Base-by-base conservation (phyloP, 37 sponge, comb jelly and placozoan species). In the Halichondria panicea region DNA sequence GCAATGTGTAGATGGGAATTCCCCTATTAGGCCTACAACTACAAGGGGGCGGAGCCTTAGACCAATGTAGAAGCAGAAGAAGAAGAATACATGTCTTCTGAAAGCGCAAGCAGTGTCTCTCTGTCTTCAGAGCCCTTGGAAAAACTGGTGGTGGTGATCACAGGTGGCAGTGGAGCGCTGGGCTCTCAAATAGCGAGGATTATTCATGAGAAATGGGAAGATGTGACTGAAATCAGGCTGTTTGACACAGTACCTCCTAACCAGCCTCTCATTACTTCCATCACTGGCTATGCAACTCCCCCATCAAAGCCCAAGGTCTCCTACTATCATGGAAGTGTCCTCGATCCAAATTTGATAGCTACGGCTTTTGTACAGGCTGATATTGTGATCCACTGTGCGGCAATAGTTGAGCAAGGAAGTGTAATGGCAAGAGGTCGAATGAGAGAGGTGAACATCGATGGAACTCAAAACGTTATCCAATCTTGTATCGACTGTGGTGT, bases 401-500 rank as follows among this genome's bases (percentile, higher is more conserved):
- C 72, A 9, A 19, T 77, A 19, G 66, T 77, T 15, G 85, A 85
- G 45, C 71, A 52, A 15, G 85, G 78, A 3, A 71, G 78, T 38
- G 56, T 74, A 25, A 2, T 72, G 13, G 32, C 69, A 35, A 63
- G 78, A 42, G 32, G 77, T 30, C 58, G 54, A 0, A 85, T 85
- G 85, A 71, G 40, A 19, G 25, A 44, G 34, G 78, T 85, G 32
- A 85, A 85, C 33, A 43, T 77, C 21, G 78, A 77, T 3, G 85
- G 85, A 4, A 77, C 85, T 9, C 63, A 70, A 36, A 85, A 78
- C 31, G 85, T 85, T n/a, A 61, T 85, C 33, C 59, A 70, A 38
- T 78, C 85, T 4, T 85, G 85, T 33, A 37, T 77, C 21, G 85
- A 77, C 0, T 85, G 85, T 39, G 85, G 85, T n/a, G 85, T 85